Base-by-base conservation (phyloP, 1,140 invertebrate species). In the Ladona fulva region DNA sequence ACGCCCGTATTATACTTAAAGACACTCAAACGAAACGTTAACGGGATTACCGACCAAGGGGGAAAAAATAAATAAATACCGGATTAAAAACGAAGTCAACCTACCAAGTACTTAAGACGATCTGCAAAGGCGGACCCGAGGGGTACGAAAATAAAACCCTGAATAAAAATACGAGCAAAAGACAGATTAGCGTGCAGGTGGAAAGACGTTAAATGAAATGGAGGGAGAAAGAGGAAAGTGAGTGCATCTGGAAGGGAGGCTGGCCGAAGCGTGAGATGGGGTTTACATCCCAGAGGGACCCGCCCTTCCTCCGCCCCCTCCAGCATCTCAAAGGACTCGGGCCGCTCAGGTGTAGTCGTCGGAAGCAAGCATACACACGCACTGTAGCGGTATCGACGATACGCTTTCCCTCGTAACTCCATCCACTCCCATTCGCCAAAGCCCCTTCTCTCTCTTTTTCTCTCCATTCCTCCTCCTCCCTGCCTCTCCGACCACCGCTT, bases 381-480 rank as follows among this genome's bases (percentile, higher is more conserved):
- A 66, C 52, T 66, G 16, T 66, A 66, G 52, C 12, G 52, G 52
- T 66, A 66, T 66, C 52, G 52, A 3, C 14, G 52, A 66, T 66
- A 66, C 52, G 52, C 52, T 66, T 66, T 66, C 52, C 52, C 52
- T 66, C 52, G 52, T 66, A 66, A 66, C 52, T 66, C 52, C 52
- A 66, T 66, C 52, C 52, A 66, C 52, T 66, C 52, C 16, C 52
- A 66, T 66, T 66, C 52, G 52, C 52, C 52, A 52, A 52, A 52
- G 10, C 44, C 44, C 44, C 44, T 52, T 52, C 44, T 52, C 44
- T 19, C 44, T 52, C 10, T 10, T 19, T 52, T 19, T 19, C 44
- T 52, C 44, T 19, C 44, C 44, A 19, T 10, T 52, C 52, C 52
- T 22, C 12, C n/a, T 22, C 14, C 12, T 66, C 52, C 52, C 52